Conservation (phyloP, 2,888 invertebrate species). For the Acanthopleura granulata region DNA sequence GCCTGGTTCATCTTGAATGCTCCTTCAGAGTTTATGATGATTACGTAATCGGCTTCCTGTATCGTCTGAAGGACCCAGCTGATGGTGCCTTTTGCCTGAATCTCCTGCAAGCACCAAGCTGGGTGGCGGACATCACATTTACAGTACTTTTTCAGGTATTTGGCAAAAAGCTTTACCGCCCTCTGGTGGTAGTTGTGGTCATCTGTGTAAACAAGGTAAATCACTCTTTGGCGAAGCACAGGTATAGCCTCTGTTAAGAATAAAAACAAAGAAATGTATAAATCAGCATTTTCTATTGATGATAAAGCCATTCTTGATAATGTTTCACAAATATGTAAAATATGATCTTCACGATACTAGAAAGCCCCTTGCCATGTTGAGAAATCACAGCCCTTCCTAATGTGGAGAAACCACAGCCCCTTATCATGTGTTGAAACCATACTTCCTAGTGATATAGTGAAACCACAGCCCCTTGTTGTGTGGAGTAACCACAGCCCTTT, state of each 20-base stretch:
- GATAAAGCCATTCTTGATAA: too few species aligned
- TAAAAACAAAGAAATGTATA: too few species aligned
- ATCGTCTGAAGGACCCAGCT: constrained; percentile 35
- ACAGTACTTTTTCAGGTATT: constrained; percentile 33
- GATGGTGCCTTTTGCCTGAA: constrained; percentile 11
- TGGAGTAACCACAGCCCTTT: too few species aligned
- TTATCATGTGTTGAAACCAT: too few species aligned
- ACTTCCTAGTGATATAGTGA: too few species aligned
- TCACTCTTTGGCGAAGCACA: background rate
- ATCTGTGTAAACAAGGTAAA: constrained; percentile 33
- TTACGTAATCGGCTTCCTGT: constrained; percentile 30
- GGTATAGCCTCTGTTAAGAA: background rate
- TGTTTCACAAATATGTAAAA: too few species aligned
- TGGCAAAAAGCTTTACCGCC: constrained; percentile 31
- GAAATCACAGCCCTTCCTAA: too few species aligned
- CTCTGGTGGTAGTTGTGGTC: constrained; percentile 32
- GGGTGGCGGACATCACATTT: constrained; percentile 31
- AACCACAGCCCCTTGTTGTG: too few species aligned
- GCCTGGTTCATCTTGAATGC: constrained; percentile 26
- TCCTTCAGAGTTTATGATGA: constrained; percentile 35
- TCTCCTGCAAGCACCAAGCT: constrained; percentile 30
- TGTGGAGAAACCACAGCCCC: too few species aligned
- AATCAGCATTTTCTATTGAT: too few species aligned
- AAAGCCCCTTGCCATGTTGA: too few species aligned
- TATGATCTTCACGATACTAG: too few species aligned